A percentile compares a stretch with the other conserved stretches of the same genome.
These are phyloP conservation scores for Falcaria lacertinaria DNA, from an alignment of 2,888 invertebrate species.

Conservation along the genomic window DNA sequence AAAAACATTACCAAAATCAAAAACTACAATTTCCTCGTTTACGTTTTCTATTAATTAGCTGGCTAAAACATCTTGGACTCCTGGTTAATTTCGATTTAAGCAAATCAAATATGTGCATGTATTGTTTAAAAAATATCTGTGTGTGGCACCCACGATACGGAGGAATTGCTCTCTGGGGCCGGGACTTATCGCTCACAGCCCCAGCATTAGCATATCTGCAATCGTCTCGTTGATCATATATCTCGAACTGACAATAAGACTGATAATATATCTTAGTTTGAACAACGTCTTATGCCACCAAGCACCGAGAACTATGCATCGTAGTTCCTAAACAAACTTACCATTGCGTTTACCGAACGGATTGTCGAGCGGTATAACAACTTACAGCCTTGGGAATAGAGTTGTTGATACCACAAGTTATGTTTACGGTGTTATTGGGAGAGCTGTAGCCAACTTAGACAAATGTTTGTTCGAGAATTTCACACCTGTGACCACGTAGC, in stretches of 20 bases:
- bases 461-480: slow-evolving; percentile 47
- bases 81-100: too few species aligned
- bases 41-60: too few species aligned
- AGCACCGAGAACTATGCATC: slow-evolving; percentile 24
- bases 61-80: too few species aligned
- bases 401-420: slow-evolving; percentile 10
- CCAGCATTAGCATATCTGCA: too few species aligned
- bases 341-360: slow-evolving; percentile 3
- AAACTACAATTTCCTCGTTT: too few species aligned
- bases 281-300: slow-evolving; percentile 24
- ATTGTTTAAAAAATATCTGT: too few species aligned
- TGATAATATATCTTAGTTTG: slow-evolving; percentile 24
- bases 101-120: too few species aligned
- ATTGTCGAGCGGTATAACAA: slow-evolving; percentile 8
- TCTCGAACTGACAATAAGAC: slow-evolving; percentile 28
- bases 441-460: slow-evolving; percentile 39
- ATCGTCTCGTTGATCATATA: too few species aligned
- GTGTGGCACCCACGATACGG: too few species aligned
- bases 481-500: slow-evolving; percentile 45
- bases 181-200: too few species aligned
- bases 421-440: slow-evolving; percentile 11
- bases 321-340: slow-evolving; percentile 17
- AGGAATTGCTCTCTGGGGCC: too few species aligned
- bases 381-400: slow-evolving; percentile 19
- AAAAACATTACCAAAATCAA: too few species aligned